Evolutionary conservation across 2,888 invertebrate genomes (phyloP).

Genomic region (Yponomeuta sedellus): DNA sequence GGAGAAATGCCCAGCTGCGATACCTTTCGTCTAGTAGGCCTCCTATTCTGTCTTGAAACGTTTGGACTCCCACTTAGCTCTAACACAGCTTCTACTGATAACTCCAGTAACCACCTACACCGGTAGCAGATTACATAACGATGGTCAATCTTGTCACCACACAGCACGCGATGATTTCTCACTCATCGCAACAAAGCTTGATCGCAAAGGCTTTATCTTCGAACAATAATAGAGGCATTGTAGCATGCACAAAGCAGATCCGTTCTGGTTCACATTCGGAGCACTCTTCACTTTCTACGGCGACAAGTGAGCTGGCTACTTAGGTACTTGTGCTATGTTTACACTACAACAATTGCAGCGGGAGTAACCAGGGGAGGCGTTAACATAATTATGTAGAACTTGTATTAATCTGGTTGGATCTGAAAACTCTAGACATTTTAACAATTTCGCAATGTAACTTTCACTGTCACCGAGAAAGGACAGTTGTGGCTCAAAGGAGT

Average conservation of each 20-base stretch:
- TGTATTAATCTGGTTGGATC: too few relatives aligned
- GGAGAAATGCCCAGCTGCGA: too few relatives aligned
- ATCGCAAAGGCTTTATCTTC: not conserved
- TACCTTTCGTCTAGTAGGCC: too few relatives aligned
- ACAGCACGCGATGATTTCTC: not conserved
- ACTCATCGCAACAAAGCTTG: not conserved
- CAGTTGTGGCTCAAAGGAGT: too few relatives aligned
- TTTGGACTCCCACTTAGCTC: too few relatives aligned
- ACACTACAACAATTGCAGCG: not conserved
- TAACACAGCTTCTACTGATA: too few relatives aligned
- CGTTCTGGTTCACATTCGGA: conserved; percentile 61
- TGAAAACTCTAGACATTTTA: too few relatives aligned
- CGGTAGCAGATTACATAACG: not conserved
- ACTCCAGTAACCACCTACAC: not conserved
- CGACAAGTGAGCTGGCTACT: conserved; percentile 37
- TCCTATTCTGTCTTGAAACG: too few relatives aligned
- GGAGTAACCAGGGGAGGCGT: not conserved
- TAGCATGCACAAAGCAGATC: conserved; percentile 34
- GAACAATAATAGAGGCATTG: conserved; percentile 4
- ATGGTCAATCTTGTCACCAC: not conserved
- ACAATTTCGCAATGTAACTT: too few relatives aligned
- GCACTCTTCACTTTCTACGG: conserved; percentile 63
- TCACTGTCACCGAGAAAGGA: too few relatives aligned
- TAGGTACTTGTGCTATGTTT: not conserved
- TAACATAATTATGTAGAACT: too few relatives aligned